Base-by-base conservation (phyloP, 2,888 invertebrate genomes). In the Philonicus albiceps region DNA sequence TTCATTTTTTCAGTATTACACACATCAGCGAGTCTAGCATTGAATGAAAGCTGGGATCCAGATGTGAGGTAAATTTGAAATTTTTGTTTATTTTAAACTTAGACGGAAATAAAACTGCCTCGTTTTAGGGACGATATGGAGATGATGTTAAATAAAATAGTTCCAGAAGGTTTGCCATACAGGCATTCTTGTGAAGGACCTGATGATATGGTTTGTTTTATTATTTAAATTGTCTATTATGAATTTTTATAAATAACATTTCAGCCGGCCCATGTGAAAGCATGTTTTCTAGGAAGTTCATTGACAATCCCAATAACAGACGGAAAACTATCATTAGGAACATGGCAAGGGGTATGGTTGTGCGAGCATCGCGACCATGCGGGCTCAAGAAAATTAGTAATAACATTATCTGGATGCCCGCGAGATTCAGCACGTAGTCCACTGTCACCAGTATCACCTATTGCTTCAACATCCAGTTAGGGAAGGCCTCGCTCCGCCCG, bases 91-190 rank as follows among this genome's bases (percentile, higher is more conserved):
- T 90, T 31, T 73, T 6, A 30, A 31, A 43, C 11, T 43, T 16
- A 27, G 6, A 13, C 19, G 11, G 13, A 22, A 78, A 16, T 43
- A 22, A 19, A 78, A 78, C 27, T 43, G 16, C 37, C 40, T 37
- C 76, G 13, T 88, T 88, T 55, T 90, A 95, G 98, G 93, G 98
- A 98, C 92, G 99, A 99, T 93, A 98, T 98, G 98, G 98, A 99
- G 94, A 98, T 98, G 98, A 98, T 99, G 97, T 95, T 99, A 93
- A 98, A 98, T 93, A 98, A 98, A 95, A 97, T 99, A 93, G 97
- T 99, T 93, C 98, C 98, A 92, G 98, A 99, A 95, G 98, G 97
- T 91, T 95, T 98, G 93, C 97, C 97, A 90, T 99, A 98, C 93
- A 95, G 97, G 93, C 99, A 99, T 94, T 97, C 97, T 88, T 98